These are phyloP conservation scores for Mylabris phalerata DNA, from an alignment of 1,140 invertebrate species.

Conservation along the genomic window DNA sequence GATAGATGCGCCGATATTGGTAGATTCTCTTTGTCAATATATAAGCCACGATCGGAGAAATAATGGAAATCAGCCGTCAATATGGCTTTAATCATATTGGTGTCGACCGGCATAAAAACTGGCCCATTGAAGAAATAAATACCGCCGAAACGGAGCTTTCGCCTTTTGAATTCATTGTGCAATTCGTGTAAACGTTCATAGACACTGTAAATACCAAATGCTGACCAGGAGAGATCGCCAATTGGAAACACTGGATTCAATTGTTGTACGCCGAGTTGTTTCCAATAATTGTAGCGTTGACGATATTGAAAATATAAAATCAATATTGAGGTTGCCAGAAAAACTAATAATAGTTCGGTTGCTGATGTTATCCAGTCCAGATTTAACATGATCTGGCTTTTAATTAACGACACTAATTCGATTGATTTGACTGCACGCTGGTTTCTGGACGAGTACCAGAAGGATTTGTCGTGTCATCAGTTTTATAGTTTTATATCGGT, in stretches of 20 bases:
- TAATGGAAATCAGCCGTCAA: conserved; percentile 45
- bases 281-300: conserved; percentile 19
- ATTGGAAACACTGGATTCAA: conserved; percentile 16
- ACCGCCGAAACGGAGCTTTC: conserved; percentile 15
- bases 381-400: too few species aligned
- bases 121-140: conserved; percentile 16
- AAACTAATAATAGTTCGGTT: conserved; percentile 1
- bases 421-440: too few species aligned
- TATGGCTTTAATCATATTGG: conserved; percentile 44
- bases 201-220: conserved; percentile 4
- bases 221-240: conserved; percentile 11
- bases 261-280: conserved; percentile 14
- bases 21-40: conserved; percentile 42
- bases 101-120: conserved; percentile 39
- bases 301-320: conserved; percentile 3
- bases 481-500: neutral
- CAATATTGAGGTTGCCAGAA: neutral
- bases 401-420: too few species aligned
- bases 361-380: neutral
- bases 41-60: conserved; percentile 44
- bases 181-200: conserved; percentile 17
- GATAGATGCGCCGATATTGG: conserved; percentile 46
- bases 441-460: too few species aligned
- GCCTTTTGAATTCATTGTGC: conserved; percentile 35
- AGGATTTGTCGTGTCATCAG: neutral